Evolutionary conservation across 2,888 invertebrate genomes (phyloP).

Genomic region (Drosophila borealis): DNA sequence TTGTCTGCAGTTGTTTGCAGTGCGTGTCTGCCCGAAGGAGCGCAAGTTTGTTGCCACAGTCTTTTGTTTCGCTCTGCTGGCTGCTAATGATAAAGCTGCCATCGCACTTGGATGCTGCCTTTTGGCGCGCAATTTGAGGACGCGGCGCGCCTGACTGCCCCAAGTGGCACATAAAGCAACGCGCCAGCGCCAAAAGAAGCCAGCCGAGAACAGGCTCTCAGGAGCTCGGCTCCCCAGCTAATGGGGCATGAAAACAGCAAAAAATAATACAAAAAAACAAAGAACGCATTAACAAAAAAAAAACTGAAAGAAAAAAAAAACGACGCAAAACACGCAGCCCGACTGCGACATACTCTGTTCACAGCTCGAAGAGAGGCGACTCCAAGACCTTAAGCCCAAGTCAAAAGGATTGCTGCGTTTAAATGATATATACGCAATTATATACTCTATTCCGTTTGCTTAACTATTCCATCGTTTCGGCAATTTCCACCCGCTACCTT

Average conservation of each 20-base stretch:
- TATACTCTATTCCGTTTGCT: too few relatives aligned
- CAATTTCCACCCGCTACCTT: too few relatives aligned
- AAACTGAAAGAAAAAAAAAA: constrained; percentile 7
- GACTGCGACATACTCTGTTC: too few relatives aligned
- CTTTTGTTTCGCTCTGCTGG: constrained; percentile 32
- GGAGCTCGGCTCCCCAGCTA: constrained; percentile 41
- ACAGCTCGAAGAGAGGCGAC: too few relatives aligned
- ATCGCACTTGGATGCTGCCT: constrained; percentile 19
- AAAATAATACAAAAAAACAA: constrained; percentile 18
- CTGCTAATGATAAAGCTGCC: constrained; percentile 12
- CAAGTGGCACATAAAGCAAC: constrained; percentile 66
- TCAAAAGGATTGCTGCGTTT: too few relatives aligned
- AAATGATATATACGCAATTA: too few relatives aligned
- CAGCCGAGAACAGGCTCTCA: constrained; percentile 1
- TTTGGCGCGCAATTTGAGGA: constrained; percentile 67
- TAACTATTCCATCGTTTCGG: too few relatives aligned
- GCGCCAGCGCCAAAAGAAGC: constrained; percentile 20
- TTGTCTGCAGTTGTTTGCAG: too few relatives aligned
- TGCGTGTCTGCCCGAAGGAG: constrained; percentile 47
- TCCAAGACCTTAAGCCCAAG: too few relatives aligned
- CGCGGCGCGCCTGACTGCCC: constrained; percentile 65
- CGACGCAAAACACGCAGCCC: not conserved
- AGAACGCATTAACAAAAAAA: constrained; percentile 20
- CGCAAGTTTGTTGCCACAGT: constrained; percentile 47
- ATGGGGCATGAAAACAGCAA: constrained; percentile 52